A percentile compares a stretch with the other conserved stretches of the same genome.
Conservation (phyloP, 2,113 vertebrate species). For the Tretioscincus oriximinensis region DNA sequence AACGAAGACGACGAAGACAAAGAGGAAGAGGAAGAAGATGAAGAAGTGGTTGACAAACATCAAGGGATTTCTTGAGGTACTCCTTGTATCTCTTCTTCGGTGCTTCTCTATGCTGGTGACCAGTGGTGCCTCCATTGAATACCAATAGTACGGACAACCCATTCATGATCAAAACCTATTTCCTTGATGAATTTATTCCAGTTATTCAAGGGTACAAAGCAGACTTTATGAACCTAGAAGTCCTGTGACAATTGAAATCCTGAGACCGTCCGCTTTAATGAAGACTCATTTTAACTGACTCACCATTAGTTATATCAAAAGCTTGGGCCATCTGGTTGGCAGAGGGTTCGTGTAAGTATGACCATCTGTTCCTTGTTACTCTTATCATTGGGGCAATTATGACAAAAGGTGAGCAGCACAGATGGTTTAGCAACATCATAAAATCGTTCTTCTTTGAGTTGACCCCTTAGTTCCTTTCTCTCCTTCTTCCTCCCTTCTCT, state of each 20-base stretch:
- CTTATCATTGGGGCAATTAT: slow-evolving; percentile 54
- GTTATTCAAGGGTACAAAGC: neutral
- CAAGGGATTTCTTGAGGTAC: no score
- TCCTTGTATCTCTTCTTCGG: no score
- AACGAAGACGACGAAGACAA: no score
- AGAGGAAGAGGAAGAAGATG: no score
- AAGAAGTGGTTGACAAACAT: no score
- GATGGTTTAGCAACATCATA: slow-evolving; percentile 2
- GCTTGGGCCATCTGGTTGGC: slow-evolving; percentile 45
- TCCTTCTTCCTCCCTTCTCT: no score
- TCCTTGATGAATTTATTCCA: neutral
- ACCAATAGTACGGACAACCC: no score
- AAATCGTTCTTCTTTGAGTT: neutral
- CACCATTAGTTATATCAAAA: slow-evolving; percentile 32
- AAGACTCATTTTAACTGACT: slow-evolving; percentile 10
- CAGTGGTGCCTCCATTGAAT: no score
- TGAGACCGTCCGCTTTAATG: neutral
- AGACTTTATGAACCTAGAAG: neutral
- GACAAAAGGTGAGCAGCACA: slow-evolving; percentile 34
- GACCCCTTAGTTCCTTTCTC: no score
- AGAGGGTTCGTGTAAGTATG: slow-evolving; percentile 22
- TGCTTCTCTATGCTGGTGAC: no score
- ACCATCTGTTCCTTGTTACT: slow-evolving; percentile 56
- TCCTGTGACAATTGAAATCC: neutral
- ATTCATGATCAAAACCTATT: no score